phyloP scores from a whole-genome alignment of 2,888 invertebrate genomes.

The Papilio gigon region DNA sequence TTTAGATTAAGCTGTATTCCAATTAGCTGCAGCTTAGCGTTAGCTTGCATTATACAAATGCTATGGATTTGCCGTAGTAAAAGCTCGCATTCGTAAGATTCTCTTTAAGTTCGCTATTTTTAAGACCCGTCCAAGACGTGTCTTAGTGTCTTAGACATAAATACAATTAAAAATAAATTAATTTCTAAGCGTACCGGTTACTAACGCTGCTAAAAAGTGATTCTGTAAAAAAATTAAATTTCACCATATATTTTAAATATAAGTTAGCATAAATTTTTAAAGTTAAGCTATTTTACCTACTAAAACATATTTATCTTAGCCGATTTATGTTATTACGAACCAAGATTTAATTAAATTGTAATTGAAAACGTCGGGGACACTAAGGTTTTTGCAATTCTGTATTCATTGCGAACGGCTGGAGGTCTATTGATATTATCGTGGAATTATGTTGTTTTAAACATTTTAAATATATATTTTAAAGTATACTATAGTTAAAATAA shows the following conservation, averaged over 20 bases:
- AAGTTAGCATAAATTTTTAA: too few relatives aligned
- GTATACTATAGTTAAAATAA: too few relatives aligned
- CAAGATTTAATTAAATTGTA: slow-evolving; percentile 7
- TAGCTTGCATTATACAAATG: neutral
- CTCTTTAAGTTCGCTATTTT: neutral
- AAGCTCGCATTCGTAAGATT: neutral
- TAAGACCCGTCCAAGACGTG: neutral
- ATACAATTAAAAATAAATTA: neutral
- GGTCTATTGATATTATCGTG: neutral
- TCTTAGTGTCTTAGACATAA: neutral
- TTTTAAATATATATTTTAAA: neutral
- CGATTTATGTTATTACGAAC: neutral
- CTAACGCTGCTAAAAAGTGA: neutral
- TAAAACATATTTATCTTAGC: neutral
- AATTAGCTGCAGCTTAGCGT: slow-evolving; percentile 1
- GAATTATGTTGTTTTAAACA: neutral
- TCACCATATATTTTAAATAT: too few relatives aligned
- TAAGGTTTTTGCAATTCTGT: slow-evolving; percentile 3
- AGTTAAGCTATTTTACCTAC: neutral
- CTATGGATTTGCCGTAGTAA: neutral
- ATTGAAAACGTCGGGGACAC: neutral
- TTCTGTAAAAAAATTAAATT: too few relatives aligned
- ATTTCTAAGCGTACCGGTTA: neutral
- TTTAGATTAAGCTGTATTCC: neutral
- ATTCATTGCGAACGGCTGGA: neutral